phyloP scores from a whole-genome alignment of 2,888 invertebrate species.

The Leptinotarsa rubiginosa region DNA sequence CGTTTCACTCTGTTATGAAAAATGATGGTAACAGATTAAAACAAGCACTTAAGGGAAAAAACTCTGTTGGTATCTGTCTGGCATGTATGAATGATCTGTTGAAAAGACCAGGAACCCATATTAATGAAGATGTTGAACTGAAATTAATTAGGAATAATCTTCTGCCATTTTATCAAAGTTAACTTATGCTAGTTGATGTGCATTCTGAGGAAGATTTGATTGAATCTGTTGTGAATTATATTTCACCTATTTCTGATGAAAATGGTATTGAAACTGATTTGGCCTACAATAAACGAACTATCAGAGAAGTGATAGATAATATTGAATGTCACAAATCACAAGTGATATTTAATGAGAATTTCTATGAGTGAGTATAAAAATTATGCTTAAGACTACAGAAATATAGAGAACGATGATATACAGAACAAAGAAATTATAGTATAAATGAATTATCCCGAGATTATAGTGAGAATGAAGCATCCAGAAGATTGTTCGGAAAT shows the following conservation, averaged over 20 bases:
- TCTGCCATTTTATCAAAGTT: slow-evolving; percentile 33
- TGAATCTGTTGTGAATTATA: neutral
- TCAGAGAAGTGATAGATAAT: neutral
- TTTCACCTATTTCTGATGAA: neutral
- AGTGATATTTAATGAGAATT: neutral
- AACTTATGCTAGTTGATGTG: slow-evolving; percentile 29
- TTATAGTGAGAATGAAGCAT: neutral
- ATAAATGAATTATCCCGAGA: neutral
- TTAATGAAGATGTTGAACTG: slow-evolving; percentile 24
- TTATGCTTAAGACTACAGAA: neutral
- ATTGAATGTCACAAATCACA: neutral
- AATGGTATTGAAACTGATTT: neutral
- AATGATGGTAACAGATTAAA: slow-evolving; percentile 28
- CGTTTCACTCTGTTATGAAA: slow-evolving; percentile 17
- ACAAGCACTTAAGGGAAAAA: slow-evolving; percentile 31
- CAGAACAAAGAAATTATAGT: slow-evolving; percentile 6
- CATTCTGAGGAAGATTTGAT: slow-evolving; percentile 16
- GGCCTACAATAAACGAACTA: neutral
- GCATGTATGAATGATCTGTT: slow-evolving; percentile 25
- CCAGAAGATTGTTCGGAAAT: too few relatives aligned
- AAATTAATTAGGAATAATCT: slow-evolving; percentile 29
- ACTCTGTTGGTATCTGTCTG: slow-evolving; percentile 33
- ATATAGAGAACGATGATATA: neutral
- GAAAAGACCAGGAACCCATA: slow-evolving; percentile 23
- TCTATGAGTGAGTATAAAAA: neutral